Evolutionary conservation across 2,888 invertebrate genomes (phyloP).

Genomic region (Scaptomyza polygonia): DNA sequence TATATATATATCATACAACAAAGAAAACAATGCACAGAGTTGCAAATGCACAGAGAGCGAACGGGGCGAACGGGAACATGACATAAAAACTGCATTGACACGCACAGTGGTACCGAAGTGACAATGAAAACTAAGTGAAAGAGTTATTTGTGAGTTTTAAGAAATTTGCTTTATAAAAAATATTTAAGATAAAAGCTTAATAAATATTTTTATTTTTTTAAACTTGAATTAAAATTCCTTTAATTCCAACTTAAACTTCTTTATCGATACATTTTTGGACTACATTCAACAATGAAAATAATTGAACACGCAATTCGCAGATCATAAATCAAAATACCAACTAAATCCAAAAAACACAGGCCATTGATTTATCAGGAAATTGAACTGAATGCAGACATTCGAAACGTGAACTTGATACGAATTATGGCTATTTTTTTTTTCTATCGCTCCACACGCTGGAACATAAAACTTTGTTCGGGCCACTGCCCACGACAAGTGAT

Average conservation of each 20-base stretch:
- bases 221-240: background rate
- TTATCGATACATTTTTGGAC: too few species aligned
- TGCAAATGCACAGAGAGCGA: background rate
- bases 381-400: slow-evolving; percentile 8
- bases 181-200: background rate
- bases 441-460: background rate
- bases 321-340: background rate
- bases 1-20: background rate
- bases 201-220: too few species aligned
- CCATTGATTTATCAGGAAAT: slow-evolving; percentile 10
- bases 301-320: background rate
- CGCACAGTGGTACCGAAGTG: slow-evolving; percentile 24
- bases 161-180: too few species aligned
- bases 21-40: background rate
- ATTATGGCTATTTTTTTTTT: background rate
- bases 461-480: slow-evolving; percentile 31
- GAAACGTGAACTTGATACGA: slow-evolving; percentile 4
- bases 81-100: slow-evolving; percentile 22
- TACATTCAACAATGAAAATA: background rate
- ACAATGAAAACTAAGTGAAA: background rate
- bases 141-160: too few species aligned
- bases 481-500: slow-evolving; percentile 54
- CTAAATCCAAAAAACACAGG: background rate
- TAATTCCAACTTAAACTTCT: too few species aligned
- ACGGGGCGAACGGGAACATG: background rate